Evolutionary conservation across 2,113 vertebrate species (phyloP).

Genomic region (Etia nguti): DNA sequence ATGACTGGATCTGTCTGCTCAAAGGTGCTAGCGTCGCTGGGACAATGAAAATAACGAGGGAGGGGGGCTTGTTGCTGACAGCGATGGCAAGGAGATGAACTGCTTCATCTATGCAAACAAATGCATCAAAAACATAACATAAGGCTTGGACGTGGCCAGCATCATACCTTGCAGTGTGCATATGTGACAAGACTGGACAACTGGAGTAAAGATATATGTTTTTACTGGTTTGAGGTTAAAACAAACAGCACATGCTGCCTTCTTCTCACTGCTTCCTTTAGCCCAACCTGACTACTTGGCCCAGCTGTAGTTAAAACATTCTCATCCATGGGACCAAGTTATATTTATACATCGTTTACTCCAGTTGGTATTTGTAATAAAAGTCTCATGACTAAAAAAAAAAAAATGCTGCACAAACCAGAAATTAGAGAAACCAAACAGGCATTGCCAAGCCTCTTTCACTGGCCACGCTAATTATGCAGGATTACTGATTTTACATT

Average conservation of each 20-base stretch:
- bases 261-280: not conserved
- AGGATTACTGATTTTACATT: not conserved
- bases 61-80: not conserved
- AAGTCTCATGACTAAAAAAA: not conserved
- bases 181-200: too few relatives aligned
- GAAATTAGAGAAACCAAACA: not conserved
- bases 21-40: not conserved
- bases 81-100: not conserved
- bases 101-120: not conserved
- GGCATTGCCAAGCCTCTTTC: not conserved
- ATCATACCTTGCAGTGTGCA: not conserved
- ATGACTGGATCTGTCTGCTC: not conserved
- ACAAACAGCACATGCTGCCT: not conserved
- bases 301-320: not conserved
- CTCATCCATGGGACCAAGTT: not conserved
- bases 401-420: not conserved
- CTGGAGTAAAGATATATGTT: not conserved
- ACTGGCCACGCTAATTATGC: not conserved
- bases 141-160: accelerated
- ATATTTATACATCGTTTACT: not conserved
- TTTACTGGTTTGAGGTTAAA: not conserved
- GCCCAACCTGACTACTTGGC: not conserved
- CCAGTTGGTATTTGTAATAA: not conserved
- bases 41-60: not conserved
- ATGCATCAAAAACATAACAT: not conserved